A percentile compares a stretch with the other conserved stretches of the same genome.
phyloP scores from a whole-genome alignment of 1,140 invertebrate species.

The Diorhabda sublineata region DNA sequence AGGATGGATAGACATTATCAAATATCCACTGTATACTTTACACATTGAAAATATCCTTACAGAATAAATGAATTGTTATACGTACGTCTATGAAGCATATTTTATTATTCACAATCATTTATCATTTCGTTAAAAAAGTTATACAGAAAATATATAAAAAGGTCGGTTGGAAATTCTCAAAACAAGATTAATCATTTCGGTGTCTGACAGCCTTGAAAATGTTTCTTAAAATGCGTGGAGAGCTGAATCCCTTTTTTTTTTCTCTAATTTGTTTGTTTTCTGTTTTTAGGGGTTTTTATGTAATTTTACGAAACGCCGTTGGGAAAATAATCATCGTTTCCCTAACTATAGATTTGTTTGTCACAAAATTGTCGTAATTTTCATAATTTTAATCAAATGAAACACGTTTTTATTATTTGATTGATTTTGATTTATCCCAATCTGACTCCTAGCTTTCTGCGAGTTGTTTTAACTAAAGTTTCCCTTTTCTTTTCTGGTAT shows the following conservation, averaged over 20 bases:
- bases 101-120: conserved; percentile 20
- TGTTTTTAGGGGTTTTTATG: conserved; percentile 2
- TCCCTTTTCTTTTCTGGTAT: too few relatives aligned
- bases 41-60: background rate
- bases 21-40: too few relatives aligned
- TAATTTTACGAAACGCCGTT: background rate
- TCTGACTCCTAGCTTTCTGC: too few relatives aligned
- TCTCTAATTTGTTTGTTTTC: conserved; percentile 9
- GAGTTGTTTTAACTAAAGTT: too few relatives aligned
- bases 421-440: too few relatives aligned
- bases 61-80: conserved; percentile 20
- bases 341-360: too few relatives aligned
- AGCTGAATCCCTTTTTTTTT: conserved; percentile 7
- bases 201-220: conserved; percentile 22
- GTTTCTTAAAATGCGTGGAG: conserved; percentile 21
- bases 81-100: conserved; percentile 18
- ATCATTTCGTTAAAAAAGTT: conserved; percentile 22
- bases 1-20: too few relatives aligned
- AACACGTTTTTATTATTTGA: too few relatives aligned
- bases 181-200: conserved; percentile 22
- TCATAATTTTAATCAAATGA: too few relatives aligned
- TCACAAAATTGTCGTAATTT: too few relatives aligned
- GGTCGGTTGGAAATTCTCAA: conserved; percentile 15
- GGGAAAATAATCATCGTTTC: too few relatives aligned
- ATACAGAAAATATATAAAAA: conserved; percentile 18